These are phyloP conservation scores for Chlorodrepanis virens DNA, from an alignment of 2,113 vertebrate genomes.

Conservation along the genomic window DNA sequence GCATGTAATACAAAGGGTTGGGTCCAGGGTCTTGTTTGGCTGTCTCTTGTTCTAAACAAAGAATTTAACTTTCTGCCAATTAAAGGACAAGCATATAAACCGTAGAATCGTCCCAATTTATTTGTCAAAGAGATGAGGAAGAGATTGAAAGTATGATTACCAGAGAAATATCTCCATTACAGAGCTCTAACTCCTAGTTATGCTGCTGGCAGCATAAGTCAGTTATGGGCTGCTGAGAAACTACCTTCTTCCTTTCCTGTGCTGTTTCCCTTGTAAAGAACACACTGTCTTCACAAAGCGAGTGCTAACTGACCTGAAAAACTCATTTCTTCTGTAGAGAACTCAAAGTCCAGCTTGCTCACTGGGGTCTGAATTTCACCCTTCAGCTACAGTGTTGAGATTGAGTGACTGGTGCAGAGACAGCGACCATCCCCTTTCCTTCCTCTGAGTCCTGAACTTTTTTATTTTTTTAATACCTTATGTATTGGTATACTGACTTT, in stretches of 20 bases:
- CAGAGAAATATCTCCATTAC: background rate
- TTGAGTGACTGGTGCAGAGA: background rate
- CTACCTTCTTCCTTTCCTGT: background rate
- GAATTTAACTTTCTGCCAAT: background rate
- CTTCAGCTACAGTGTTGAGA: background rate
- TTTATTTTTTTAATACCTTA: background rate
- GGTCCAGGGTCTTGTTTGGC: background rate
- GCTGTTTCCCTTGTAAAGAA: background rate
- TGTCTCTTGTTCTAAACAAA: background rate
- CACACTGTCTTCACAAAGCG: background rate
- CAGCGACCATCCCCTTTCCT: background rate
- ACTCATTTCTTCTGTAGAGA: background rate
- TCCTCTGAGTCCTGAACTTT: background rate
- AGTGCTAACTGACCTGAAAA: constrained; percentile 36
- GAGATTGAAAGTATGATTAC: background rate
- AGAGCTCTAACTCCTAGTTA: background rate
- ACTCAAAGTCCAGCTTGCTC: constrained; percentile 17
- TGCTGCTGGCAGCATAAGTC: background rate
- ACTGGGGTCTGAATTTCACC: background rate
- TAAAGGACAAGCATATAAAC: background rate
- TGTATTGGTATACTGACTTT: background rate
- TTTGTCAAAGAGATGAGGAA: background rate
- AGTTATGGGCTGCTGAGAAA: constrained; percentile 27
- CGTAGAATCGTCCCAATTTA: background rate
- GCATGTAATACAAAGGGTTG: background rate